These are phyloP conservation scores for Stenodera caucasica DNA, from an alignment of 2,888 invertebrate genomes.

Conservation along the genomic window DNA sequence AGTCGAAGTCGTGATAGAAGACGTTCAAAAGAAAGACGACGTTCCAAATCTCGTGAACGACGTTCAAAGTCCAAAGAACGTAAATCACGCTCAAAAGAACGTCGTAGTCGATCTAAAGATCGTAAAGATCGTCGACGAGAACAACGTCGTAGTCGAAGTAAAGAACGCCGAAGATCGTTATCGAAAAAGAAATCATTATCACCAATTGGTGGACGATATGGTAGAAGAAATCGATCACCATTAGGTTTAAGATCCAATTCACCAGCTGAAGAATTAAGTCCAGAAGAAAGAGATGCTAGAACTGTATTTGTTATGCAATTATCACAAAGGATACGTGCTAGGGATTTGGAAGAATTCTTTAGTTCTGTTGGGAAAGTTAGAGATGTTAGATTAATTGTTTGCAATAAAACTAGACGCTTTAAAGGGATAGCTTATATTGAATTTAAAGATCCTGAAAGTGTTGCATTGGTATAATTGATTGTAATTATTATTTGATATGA, in stretches of 20 bases:
- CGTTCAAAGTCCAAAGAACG: conserved; percentile 31
- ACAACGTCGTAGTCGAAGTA: conserved; percentile 24
- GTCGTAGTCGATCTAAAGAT: conserved; percentile 36
- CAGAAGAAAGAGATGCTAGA: conserved; percentile 97
- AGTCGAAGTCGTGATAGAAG: conserved; percentile 48
- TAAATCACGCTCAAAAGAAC: conserved; percentile 43
- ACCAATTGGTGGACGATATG: conserved; percentile 31
- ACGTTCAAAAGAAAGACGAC: conserved; percentile 55
- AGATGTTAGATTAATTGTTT: conserved; percentile 97
- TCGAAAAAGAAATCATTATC: conserved; percentile 37
- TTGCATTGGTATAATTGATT: conserved; percentile 75
- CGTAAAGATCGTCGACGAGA: conserved; percentile 32
- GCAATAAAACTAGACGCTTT: conserved; percentile 97
- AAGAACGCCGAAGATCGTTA: conserved; percentile 21
- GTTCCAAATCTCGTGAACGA: conserved; percentile 41
- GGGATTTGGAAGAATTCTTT: conserved; percentile 98
- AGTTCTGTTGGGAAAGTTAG: conserved; percentile 97
- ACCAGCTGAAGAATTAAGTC: conserved; percentile 76
- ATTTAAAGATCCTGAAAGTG: conserved; percentile 97
- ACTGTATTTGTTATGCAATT: conserved; percentile 99
- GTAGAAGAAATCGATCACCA: conserved; percentile 45
- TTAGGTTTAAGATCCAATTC: conserved; percentile 60
- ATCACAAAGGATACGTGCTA: conserved; percentile 88
- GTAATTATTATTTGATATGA: conserved; percentile 13
- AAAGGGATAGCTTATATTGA: conserved; percentile 99